These are phyloP conservation scores for Zonitis immaculata DNA, from an alignment of 2,888 invertebrate species.

Conservation along the genomic window DNA sequence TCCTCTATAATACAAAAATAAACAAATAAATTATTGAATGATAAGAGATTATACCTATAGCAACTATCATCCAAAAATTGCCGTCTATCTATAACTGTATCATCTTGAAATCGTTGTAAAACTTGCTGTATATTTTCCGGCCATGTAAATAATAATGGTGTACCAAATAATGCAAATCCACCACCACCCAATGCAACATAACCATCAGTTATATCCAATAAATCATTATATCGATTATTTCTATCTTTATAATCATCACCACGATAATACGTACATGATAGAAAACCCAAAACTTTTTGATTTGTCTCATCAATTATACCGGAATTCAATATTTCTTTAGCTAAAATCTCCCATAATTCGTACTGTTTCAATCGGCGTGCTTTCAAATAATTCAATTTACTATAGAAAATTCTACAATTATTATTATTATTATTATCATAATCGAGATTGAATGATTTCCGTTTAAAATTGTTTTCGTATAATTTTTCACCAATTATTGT, in stretches of 20 bases:
- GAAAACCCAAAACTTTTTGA: slow-evolving; percentile 79
- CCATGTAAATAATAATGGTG: slow-evolving; percentile 89
- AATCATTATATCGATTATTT: slow-evolving; percentile 55
- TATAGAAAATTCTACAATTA: slow-evolving; percentile 69
- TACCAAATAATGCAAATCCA: slow-evolving; percentile 86
- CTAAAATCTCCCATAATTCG: slow-evolving; percentile 77
- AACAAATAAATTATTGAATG: slow-evolving; percentile 13
- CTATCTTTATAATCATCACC: slow-evolving; percentile 36
- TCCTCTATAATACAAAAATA: too few relatives aligned
- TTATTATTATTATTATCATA: too few relatives aligned
- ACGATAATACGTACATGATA: slow-evolving; percentile 68
- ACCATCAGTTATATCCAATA: slow-evolving; percentile 65
- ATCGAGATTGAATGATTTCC: slow-evolving; percentile 81
- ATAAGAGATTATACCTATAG: slow-evolving; percentile 55
- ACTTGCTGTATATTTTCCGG: slow-evolving; percentile 68
- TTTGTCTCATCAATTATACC: slow-evolving; percentile 59
- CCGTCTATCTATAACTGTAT: slow-evolving; percentile 63
- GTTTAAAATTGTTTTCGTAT: slow-evolving; percentile 68
- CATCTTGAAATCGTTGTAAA: slow-evolving; percentile 55
- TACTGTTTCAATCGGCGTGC: slow-evolving; percentile 70
- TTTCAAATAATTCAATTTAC: slow-evolving; percentile 63
- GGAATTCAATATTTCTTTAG: slow-evolving; percentile 76
- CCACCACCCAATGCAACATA: slow-evolving; percentile 91
- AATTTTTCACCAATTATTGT: slow-evolving; percentile 84
- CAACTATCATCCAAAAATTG: slow-evolving; percentile 88